Conservation (phyloP, 2,888 invertebrate species). For the Zonitis immaculata region DNA sequence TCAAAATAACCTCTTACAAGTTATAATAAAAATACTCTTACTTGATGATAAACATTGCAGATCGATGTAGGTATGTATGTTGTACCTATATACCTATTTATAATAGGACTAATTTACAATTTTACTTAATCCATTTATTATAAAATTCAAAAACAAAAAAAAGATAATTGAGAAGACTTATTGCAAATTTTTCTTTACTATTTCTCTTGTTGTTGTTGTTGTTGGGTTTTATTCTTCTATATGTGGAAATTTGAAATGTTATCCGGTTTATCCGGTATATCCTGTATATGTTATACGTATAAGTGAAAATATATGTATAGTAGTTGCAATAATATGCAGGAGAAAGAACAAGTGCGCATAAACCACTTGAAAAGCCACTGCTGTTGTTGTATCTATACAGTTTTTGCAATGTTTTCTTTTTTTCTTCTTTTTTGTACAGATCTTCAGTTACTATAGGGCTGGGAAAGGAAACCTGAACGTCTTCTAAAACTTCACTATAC, state of each 20-base stretch:
- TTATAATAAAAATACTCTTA: not conserved
- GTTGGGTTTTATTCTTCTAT: not conserved
- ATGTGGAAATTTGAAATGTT: not conserved
- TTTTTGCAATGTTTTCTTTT: not conserved
- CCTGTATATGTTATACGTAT: not conserved
- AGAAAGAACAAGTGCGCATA: not conserved
- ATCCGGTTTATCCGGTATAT: not conserved
- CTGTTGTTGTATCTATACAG: not conserved
- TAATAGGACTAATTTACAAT: not conserved
- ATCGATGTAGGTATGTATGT: too few relatives aligned
- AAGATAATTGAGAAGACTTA: too few relatives aligned
- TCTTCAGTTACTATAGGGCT: constrained; percentile 1
- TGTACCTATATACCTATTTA: constrained; percentile 11
- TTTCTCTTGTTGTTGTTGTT: too few relatives aligned
- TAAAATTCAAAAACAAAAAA: not conserved
- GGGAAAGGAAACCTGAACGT: constrained; percentile 16
- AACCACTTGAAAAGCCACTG: constrained; percentile 1
- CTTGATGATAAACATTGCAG: too few relatives aligned
- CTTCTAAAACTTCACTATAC: constrained; percentile 1
- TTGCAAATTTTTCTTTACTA: too few relatives aligned
- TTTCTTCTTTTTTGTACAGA: too few relatives aligned
- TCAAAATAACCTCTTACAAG: too few relatives aligned
- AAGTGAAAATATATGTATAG: too few relatives aligned
- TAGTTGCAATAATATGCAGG: too few relatives aligned
- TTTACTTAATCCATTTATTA: not conserved